Percentiles rank a stretch among this genome's conserved stretches.
These are phyloP conservation scores for Tachypleus tridentatus DNA, from an alignment of 1,140 invertebrate species.

Conservation along the genomic window DNA sequence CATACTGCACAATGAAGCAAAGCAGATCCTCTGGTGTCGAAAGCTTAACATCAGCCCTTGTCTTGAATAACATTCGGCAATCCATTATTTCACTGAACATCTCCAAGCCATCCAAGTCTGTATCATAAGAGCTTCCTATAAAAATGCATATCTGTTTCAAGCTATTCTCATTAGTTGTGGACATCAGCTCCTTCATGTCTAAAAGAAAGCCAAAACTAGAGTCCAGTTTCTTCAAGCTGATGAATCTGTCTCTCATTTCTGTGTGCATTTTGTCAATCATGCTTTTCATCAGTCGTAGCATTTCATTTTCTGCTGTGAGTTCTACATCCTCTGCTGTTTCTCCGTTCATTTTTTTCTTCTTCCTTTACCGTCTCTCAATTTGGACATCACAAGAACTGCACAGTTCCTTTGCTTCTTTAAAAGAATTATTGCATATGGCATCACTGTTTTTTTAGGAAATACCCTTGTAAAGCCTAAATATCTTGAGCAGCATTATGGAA, in stretches of 20 bases:
- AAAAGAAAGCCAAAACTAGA: conserved; percentile 13
- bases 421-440: no score
- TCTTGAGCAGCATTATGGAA: no score
- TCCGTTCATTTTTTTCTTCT: no score
- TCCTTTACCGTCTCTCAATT: no score
- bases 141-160: background rate
- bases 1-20: no score
- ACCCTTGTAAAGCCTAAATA: no score
- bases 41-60: conserved; percentile 1
- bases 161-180: conserved; percentile 1
- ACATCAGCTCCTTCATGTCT: conserved; percentile 1
- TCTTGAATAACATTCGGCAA: conserved; percentile 6
- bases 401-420: no score
- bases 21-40: background rate
- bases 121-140: conserved; percentile 12
- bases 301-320: conserved; percentile 15
- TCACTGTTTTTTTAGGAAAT: no score
- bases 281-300: conserved; percentile 13
- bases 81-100: conserved; percentile 7
- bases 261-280: conserved; percentile 14
- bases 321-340: background rate
- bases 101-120: conserved; percentile 7
- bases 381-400: no score
- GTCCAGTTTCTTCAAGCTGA: conserved; percentile 5
- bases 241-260: conserved; percentile 15